A percentile compares a stretch with the other conserved stretches of the same genome.
These are phyloP conservation scores for Hetaerina americana DNA, from an alignment of 1,140 invertebrate species.

Conservation along the genomic window DNA sequence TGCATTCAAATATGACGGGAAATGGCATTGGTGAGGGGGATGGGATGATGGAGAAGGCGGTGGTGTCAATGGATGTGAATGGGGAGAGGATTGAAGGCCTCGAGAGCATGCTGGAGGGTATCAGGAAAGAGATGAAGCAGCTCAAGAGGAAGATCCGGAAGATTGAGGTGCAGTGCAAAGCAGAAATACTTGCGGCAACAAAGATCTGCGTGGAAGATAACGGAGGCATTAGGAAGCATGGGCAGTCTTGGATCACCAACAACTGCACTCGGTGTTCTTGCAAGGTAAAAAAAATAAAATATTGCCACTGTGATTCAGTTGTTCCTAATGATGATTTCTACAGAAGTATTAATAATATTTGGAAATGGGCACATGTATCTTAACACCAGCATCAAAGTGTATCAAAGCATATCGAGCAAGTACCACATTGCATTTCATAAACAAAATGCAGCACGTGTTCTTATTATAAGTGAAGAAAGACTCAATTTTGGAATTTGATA, in stretches of 20 bases:
- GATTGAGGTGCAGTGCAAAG: conserved; percentile 31
- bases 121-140: conserved; percentile 39
- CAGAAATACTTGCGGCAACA: conserved; percentile 5
- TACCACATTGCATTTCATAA: too few species aligned
- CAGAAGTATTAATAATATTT: too few species aligned
- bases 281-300: conserved; percentile 25
- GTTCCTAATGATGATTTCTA: too few species aligned
- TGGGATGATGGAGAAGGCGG: conserved; percentile 1
- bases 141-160: conserved; percentile 36
- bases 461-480: too few species aligned
- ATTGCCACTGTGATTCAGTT: not conserved
- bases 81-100: conserved; percentile 41
- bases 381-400: too few species aligned
- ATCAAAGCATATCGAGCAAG: too few species aligned
- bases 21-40: not conserved
- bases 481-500: too few species aligned
- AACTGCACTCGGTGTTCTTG: conserved; percentile 39
- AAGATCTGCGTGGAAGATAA: conserved; percentile 30
- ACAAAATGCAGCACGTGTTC: too few species aligned
- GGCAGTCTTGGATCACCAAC: conserved; percentile 35
- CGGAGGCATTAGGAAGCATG: conserved; percentile 28
- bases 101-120: conserved; percentile 35
- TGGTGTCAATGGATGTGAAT: conserved; percentile 20
- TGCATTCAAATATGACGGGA: not conserved
- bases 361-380: too few species aligned